Evolutionary conservation across 2,888 invertebrate species (phyloP), one percentile per base, ranked within the genome.

Genomic region (Ichneumoninae sp.): DNA sequence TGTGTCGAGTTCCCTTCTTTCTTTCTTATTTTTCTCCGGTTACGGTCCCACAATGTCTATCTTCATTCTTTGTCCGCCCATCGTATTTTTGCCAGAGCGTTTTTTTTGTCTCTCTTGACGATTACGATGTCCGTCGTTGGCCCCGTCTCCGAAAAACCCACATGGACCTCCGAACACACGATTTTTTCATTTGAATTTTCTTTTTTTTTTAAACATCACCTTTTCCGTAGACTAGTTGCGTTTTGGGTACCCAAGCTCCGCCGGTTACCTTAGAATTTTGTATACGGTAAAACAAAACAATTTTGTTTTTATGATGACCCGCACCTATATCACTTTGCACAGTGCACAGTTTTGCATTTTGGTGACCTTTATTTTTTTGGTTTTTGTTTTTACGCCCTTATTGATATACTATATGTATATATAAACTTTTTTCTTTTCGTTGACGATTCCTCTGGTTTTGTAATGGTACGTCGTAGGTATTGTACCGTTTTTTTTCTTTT

Each of bases 291-390:
- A 40, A 83, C 19, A 16, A 26, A 63, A 33, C n/a, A 10, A 26
- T 63, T 33, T 63, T 63, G 26, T 36, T 78, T 77, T 74, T 47
- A 47, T 16, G 4, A 74, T 60, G 44, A 79, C 73, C 71, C 65
- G 83, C 83, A 85, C 83, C 68, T 71, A 50, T 73, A 70, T 82
- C 84, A 85, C 73, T 40, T 47, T 73, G 84, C 84, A 88, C 74
- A 80, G 83, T 86, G 85, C 83, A 70, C 85, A 52, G 66, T 88
- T 89, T 88, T 89, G 89, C 87, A 87, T 88, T 89, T 87, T 88
- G 87, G 87, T 86, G 86, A 86, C 30, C 77, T 81, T 66, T 57
- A 47, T 80, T 73, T 74, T 74, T 60, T 68, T 26, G 66, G 66
- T 81, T 68, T n/a, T 70, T 70, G 74, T 71, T 57, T n/a, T 22